These are phyloP conservation scores for Pseudomyrmex sp. DNA, from an alignment of 1,140 invertebrate genomes.

Conservation along the genomic window DNA sequence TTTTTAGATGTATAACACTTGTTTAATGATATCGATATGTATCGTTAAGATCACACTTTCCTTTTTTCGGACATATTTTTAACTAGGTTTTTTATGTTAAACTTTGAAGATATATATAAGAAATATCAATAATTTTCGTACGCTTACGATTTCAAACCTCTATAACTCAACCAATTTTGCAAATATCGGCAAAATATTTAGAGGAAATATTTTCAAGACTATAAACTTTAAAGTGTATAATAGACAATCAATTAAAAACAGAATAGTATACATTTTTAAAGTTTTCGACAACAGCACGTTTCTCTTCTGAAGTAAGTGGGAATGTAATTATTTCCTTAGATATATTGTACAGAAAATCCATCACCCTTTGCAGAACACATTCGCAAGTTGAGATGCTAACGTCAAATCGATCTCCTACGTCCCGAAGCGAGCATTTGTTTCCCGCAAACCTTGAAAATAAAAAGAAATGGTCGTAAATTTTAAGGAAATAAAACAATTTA, in stretches of 20 bases:
- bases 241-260: neutral
- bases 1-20: neutral
- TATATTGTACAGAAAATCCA: neutral
- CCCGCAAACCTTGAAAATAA: neutral
- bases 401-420: neutral
- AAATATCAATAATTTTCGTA: no score
- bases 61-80: no score
- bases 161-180: no score
- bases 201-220: no score
- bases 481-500: no score
- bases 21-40: neutral
- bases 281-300: neutral
- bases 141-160: no score
- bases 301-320: neutral
- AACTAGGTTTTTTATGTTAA: no score
- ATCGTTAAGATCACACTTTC: no score
- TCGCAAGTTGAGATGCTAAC: neutral
- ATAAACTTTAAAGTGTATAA: no score
- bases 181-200: no score
- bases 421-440: neutral
- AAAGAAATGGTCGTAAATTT: neutral
- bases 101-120: no score
- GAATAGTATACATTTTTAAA: neutral
- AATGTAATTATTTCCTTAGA: conserved; percentile 9
- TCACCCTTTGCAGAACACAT: neutral